Evolutionary conservation across 1,140 invertebrate species (phyloP).

Genomic region (Drosophila virilis): DNA sequence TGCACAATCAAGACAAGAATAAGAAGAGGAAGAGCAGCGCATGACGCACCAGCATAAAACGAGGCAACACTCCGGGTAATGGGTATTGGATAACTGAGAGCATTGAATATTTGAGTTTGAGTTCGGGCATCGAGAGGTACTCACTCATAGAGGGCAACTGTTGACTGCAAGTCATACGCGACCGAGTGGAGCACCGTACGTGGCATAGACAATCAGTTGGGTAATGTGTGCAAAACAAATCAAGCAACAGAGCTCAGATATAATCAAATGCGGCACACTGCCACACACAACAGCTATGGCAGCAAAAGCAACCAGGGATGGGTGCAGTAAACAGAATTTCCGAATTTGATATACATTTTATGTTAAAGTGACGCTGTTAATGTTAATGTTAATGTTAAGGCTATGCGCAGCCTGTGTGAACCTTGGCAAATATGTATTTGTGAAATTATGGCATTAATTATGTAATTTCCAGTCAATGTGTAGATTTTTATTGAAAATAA

Average conservation of each 20-base stretch:
- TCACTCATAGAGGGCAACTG: slow-evolving; percentile 17
- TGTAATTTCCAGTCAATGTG: not conserved
- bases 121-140: slow-evolving; percentile 11
- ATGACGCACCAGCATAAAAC: slow-evolving; percentile 65
- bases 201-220: slow-evolving; percentile 70
- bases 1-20: slow-evolving; percentile 62
- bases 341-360: not conserved
- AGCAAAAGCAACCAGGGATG: slow-evolving; percentile 51
- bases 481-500: not conserved
- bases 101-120: slow-evolving; percentile 29
- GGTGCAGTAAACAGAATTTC: not conserved
- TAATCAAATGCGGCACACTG: slow-evolving; percentile 59
- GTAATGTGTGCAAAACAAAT: slow-evolving; percentile 80
- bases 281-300: not conserved
- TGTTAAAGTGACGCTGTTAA: slow-evolving; percentile 1
- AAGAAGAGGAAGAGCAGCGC: slow-evolving; percentile 16
- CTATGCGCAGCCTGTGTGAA: not conserved
- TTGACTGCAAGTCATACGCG: slow-evolving; percentile 52
- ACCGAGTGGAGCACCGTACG: slow-evolving; percentile 46
- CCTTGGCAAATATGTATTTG: not conserved
- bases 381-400: slow-evolving; percentile 1
- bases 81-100: slow-evolving; percentile 13
- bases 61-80: slow-evolving; percentile 34
- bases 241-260: slow-evolving; percentile 70
- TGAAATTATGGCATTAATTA: not conserved